phyloP scores from a whole-genome alignment of 2,113 vertebrate genomes.

The Amblyornis subalaris region DNA sequence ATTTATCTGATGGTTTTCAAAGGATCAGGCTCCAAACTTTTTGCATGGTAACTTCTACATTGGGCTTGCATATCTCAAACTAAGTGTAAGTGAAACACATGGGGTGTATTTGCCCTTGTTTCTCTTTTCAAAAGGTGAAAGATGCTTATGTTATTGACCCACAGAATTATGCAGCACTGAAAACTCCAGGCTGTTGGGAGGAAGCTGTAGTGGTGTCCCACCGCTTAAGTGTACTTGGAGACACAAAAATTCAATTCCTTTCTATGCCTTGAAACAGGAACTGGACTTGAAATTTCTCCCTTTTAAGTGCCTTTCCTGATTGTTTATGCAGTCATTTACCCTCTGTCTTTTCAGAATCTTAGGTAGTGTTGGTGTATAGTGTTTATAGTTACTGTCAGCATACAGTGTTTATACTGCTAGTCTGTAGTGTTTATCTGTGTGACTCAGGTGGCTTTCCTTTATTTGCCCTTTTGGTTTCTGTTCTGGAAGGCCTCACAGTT shows the following conservation, averaged over 20 bases:
- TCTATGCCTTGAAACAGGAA: background rate
- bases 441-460: background rate
- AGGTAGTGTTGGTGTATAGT: background rate
- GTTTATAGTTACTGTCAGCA: background rate
- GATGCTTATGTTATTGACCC: background rate
- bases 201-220: background rate
- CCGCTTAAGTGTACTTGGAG: background rate
- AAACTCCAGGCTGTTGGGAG: background rate
- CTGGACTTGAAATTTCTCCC: background rate
- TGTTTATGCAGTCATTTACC: background rate
- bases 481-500: background rate
- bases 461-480: background rate
- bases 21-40: background rate
- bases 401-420: background rate
- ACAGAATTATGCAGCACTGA: background rate
- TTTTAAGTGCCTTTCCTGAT: background rate
- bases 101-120: background rate
- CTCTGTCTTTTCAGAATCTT: background rate
- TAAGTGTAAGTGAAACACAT: background rate
- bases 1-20: background rate
- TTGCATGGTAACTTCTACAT: background rate
- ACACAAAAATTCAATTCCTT: background rate
- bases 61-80: background rate
- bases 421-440: background rate
- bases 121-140: background rate